These are phyloP conservation scores for Glyphotaelius pellucidus DNA, from an alignment of 2,888 invertebrate genomes.

Conservation along the genomic window DNA sequence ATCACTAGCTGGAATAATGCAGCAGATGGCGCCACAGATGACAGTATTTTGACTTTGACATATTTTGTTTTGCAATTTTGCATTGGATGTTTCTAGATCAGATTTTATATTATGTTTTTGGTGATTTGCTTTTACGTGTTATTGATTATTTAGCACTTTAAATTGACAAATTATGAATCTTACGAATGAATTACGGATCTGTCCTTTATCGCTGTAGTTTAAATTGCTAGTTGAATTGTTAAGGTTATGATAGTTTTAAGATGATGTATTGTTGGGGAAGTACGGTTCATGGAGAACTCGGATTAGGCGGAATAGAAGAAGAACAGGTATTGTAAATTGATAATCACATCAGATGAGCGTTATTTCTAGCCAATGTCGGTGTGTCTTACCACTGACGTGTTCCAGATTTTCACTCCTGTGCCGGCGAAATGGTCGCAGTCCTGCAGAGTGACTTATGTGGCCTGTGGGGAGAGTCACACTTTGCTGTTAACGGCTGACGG, in stretches of 20 bases:
- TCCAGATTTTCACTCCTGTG: slow-evolving; percentile 81
- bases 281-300: slow-evolving; percentile 86
- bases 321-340: slow-evolving; percentile 74
- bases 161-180: not conserved
- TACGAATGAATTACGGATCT: too few species aligned
- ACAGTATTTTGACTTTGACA: slow-evolving; percentile 51
- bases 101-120: slow-evolving; percentile 18
- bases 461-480: slow-evolving; percentile 91
- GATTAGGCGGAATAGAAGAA: slow-evolving; percentile 86
- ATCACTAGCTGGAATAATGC: not conserved
- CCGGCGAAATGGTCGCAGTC: slow-evolving; percentile 81
- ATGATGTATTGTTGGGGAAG: slow-evolving; percentile 82
- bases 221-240: slow-evolving; percentile 16
- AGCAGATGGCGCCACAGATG: slow-evolving; percentile 35
- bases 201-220: slow-evolving; percentile 17
- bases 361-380: not conserved
- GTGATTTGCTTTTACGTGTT: not conserved
- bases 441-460: slow-evolving; percentile 76
- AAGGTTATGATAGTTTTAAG: slow-evolving; percentile 55
- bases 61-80: slow-evolving; percentile 38
- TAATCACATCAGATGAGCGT: not conserved
- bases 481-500: slow-evolving; percentile 87
- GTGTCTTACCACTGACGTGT: slow-evolving; percentile 47
- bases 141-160: not conserved
- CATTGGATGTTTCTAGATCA: slow-evolving; percentile 46